Evolutionary conservation across 2,113 vertebrate species (phyloP).

Genomic region (Alouatta palliata): DNA sequence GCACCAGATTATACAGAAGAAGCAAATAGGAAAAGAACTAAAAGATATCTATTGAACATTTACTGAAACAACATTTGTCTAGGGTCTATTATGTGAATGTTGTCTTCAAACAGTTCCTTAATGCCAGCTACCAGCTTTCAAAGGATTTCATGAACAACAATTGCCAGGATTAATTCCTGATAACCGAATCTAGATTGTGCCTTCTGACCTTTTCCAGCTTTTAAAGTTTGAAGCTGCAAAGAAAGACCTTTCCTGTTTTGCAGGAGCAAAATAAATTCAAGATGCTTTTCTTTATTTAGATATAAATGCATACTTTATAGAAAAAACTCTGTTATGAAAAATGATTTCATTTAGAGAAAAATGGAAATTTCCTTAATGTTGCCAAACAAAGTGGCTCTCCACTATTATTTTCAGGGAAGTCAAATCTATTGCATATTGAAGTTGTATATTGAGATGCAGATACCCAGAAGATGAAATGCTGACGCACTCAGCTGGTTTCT

Average conservation of each 20-base stretch:
- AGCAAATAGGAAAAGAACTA: neutral
- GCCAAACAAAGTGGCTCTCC: neutral
- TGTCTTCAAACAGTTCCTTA: neutral
- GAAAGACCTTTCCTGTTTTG: neutral
- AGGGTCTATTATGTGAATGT: neutral
- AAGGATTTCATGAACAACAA: neutral
- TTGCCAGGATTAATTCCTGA: neutral
- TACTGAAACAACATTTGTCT: neutral
- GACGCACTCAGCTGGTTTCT: constrained; percentile 6
- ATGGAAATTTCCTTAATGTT: constrained; percentile 18
- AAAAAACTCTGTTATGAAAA: neutral
- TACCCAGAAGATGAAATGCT: constrained; percentile 32
- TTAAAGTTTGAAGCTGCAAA: neutral
- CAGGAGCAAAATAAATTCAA: neutral
- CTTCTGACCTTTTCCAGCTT: neutral
- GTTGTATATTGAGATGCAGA: neutral
- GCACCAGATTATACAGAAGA: neutral
- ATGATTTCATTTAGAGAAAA: constrained; percentile 50
- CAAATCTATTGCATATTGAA: constrained; percentile 10
- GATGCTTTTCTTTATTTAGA: neutral
- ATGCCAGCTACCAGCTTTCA: neutral
- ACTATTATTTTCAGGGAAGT: constrained; percentile 11
- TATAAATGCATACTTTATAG: neutral
- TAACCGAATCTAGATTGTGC: neutral
- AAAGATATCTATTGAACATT: neutral